A percentile compares a stretch with the other conserved stretches of the same genome.
Conservation (phyloP, 2,888 invertebrate species). For the Xestia rhomboidea region DNA sequence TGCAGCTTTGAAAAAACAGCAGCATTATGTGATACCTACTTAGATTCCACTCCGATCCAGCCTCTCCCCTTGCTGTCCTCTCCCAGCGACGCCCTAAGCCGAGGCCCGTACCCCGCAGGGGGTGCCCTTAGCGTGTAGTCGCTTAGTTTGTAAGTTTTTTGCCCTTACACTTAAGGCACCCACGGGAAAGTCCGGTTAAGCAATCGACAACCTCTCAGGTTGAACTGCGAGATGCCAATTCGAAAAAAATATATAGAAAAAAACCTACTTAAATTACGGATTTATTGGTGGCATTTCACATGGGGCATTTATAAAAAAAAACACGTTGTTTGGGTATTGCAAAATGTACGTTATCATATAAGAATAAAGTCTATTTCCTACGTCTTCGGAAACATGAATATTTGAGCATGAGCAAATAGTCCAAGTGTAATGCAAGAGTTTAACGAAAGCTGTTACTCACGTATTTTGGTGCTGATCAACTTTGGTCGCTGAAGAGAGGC, state of each 20-base stretch:
- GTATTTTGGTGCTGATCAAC: constrained; percentile 69
- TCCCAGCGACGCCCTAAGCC: too few relatives aligned
- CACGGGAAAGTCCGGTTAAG: too few relatives aligned
- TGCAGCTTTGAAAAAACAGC: background rate
- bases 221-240: too few relatives aligned
- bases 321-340: background rate
- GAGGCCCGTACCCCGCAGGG: too few relatives aligned
- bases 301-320: background rate
- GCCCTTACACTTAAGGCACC: too few relatives aligned
- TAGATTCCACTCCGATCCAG: too few relatives aligned
- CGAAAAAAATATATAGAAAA: too few relatives aligned
- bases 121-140: too few relatives aligned
- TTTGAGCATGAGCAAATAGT: background rate
- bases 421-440: constrained; percentile 6
- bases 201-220: too few relatives aligned
- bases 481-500: constrained; percentile 30
- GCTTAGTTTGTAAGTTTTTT: too few relatives aligned
- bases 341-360: background rate
- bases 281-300: background rate
- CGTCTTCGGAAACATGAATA: background rate
- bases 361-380: background rate
- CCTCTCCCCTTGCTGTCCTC: too few relatives aligned
- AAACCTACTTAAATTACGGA: background rate
- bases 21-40: background rate
- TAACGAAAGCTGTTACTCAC: constrained; percentile 76